phyloP scores from a whole-genome alignment of 2,113 vertebrate genomes.

The Telmatochromis bifrenatus region DNA sequence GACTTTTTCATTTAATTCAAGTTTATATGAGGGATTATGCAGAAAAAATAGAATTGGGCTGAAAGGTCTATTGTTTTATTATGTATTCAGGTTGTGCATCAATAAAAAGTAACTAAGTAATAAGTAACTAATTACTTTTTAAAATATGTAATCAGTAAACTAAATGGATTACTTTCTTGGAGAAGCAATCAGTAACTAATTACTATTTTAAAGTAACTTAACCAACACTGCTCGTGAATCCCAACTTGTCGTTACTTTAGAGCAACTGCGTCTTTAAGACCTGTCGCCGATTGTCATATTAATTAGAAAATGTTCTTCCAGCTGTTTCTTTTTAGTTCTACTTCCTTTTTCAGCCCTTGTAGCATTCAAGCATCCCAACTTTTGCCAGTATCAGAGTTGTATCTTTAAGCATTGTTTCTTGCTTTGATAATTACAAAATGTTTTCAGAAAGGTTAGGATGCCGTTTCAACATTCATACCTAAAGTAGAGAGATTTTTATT shows the following conservation, averaged over 20 bases:
- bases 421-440: not conserved
- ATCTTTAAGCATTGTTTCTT: not conserved
- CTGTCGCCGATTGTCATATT: not conserved
- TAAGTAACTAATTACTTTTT: not conserved
- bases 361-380: not conserved
- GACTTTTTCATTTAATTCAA: not conserved
- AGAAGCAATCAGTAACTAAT: not conserved
- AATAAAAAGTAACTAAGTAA: not conserved
- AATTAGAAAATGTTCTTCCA: not conserved
- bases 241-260: not conserved
- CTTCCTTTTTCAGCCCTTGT: not conserved
- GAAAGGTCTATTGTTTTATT: not conserved
- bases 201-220: not conserved
- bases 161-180: not conserved
- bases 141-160: not conserved
- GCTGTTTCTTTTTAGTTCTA: not conserved
- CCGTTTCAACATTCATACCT: not conserved
- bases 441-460: not conserved
- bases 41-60: not conserved
- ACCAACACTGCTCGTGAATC: not conserved
- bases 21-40: not conserved
- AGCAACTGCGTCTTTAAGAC: accelerated
- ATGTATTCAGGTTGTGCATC: not conserved
- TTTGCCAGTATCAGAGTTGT: not conserved
- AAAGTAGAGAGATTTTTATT: not conserved